Evolutionary conservation across 1,140 invertebrate genomes (phyloP).

Genomic region (Asbolus verrucosus): DNA sequence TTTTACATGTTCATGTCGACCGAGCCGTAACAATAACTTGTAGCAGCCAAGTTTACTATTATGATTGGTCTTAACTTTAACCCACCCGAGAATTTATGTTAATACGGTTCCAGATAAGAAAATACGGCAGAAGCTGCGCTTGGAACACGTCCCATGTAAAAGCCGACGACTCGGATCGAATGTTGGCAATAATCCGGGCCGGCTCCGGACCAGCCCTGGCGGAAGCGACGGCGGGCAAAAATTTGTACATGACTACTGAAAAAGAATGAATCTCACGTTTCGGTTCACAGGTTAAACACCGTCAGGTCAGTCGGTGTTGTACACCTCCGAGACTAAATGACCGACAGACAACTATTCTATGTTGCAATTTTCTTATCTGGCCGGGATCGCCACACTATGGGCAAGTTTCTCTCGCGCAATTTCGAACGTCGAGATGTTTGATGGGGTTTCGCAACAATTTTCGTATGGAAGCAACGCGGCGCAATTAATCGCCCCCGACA

Average conservation of each 20-base stretch:
- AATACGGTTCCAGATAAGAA: constrained; percentile 41
- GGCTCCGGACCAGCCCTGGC: constrained; percentile 16
- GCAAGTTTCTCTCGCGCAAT: constrained; percentile 27
- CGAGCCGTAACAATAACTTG: constrained; percentile 52
- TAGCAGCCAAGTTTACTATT: constrained; percentile 43
- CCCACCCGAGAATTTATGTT: constrained; percentile 41
- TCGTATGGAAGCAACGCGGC: background rate
- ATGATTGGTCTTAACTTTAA: constrained; percentile 45
- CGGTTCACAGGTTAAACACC: constrained; percentile 40
- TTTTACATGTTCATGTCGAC: constrained; percentile 52
- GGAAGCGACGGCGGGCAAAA: constrained; percentile 14
- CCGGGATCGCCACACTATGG: constrained; percentile 20
- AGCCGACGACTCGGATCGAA: background rate
- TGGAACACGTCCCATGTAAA: constrained; percentile 10
- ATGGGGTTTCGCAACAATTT: constrained; percentile 33
- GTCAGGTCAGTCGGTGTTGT: constrained; percentile 39
- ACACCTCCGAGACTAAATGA: constrained; percentile 35
- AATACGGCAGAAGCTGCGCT: constrained; percentile 25
- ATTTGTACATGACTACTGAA: constrained; percentile 37
- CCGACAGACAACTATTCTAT: constrained; percentile 32
- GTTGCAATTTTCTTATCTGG: constrained; percentile 36
- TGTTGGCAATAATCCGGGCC: constrained; percentile 5
- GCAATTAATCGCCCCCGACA: constrained; percentile 27
- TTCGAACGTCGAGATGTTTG: constrained; percentile 37
- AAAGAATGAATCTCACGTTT: constrained; percentile 42